These are phyloP conservation scores for Cherax quadricarinatus DNA, from an alignment of 1,140 invertebrate genomes.

Conservation along the genomic window DNA sequence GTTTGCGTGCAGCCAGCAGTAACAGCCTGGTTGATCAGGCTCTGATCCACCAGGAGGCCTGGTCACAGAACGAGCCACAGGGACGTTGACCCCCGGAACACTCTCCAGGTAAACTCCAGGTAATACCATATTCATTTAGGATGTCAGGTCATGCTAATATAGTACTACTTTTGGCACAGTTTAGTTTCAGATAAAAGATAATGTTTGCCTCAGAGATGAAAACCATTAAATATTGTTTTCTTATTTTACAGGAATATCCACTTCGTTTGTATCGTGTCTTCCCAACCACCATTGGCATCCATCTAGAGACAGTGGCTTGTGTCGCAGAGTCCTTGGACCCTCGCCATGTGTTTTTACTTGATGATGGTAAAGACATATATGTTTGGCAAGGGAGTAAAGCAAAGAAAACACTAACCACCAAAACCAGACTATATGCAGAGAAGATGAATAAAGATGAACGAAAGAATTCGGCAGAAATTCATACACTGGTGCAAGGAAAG, in stretches of 20 bases:
- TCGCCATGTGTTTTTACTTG: conserved; percentile 93
- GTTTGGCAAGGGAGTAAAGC: conserved; percentile 85
- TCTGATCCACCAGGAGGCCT: no score
- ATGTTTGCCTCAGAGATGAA: no score
- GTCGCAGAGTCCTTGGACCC: conserved; percentile 87
- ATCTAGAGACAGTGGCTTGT: conserved; percentile 92
- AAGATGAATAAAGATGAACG: conserved; percentile 99
- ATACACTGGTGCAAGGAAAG: conserved; percentile 87
- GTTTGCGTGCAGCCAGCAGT: no score
- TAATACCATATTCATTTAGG: no score
- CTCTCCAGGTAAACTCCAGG: no score
- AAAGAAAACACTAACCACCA: conserved; percentile 96
- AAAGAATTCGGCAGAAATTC: conserved; percentile 95
- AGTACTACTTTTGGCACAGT: no score
- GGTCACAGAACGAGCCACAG: no score
- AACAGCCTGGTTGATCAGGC: no score
- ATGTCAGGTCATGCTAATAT: no score
- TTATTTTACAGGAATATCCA: conserved; percentile 83
- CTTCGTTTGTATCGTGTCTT: conserved; percentile 93
- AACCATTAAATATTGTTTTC: neutral
- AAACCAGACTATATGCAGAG: conserved; percentile 94
- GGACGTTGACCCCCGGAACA: no score
- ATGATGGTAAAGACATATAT: conserved; percentile 84
- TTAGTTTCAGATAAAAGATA: no score
- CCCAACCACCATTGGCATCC: conserved; percentile 88